Evolutionary conservation across 2,888 invertebrate genomes (phyloP).

Genomic region (Aplocera efformata): DNA sequence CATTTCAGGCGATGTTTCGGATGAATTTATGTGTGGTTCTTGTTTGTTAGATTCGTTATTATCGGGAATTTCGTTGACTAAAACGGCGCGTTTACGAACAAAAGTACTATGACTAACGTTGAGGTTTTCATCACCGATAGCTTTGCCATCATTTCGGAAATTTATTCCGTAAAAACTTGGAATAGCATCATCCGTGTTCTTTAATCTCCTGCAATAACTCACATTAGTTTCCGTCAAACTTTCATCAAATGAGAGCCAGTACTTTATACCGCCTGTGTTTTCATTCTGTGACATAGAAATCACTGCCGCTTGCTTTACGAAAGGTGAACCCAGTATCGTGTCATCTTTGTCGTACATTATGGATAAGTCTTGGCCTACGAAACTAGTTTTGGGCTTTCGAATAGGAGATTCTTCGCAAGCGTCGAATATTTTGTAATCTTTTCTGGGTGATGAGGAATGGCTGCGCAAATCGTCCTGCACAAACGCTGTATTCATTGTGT

Average conservation of each 20-base stretch:
- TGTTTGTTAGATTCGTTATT: background rate
- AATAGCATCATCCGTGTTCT: conserved; percentile 42
- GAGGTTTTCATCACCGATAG: conserved; percentile 8
- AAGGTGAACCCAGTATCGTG: conserved; percentile 52
- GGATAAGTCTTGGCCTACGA: conserved; percentile 33
- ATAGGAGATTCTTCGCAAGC: conserved; percentile 55
- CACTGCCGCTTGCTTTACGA: conserved; percentile 51
- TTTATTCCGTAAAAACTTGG: conserved; percentile 56
- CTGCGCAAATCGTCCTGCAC: conserved; percentile 38
- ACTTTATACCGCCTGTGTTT: conserved; percentile 65
- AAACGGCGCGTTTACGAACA: conserved; percentile 10
- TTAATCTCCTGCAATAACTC: conserved; percentile 19
- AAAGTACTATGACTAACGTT: too few species aligned
- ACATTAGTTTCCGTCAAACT: conserved; percentile 32
- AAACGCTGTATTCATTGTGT: conserved; percentile 59
- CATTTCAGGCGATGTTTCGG: conserved; percentile 17
- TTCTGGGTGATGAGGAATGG: conserved; percentile 48
- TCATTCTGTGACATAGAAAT: conserved; percentile 66
- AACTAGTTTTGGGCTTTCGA: conserved; percentile 24
- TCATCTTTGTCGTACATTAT: conserved; percentile 49
- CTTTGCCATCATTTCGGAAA: conserved; percentile 22
- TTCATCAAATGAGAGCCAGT: conserved; percentile 72
- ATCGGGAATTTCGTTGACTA: conserved; percentile 10
- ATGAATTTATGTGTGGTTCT: conserved; percentile 11
- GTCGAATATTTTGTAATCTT: conserved; percentile 39